Evolutionary conservation across 1,140 invertebrate genomes (phyloP).

Genomic region (Caenorhabditis brenneri): DNA sequence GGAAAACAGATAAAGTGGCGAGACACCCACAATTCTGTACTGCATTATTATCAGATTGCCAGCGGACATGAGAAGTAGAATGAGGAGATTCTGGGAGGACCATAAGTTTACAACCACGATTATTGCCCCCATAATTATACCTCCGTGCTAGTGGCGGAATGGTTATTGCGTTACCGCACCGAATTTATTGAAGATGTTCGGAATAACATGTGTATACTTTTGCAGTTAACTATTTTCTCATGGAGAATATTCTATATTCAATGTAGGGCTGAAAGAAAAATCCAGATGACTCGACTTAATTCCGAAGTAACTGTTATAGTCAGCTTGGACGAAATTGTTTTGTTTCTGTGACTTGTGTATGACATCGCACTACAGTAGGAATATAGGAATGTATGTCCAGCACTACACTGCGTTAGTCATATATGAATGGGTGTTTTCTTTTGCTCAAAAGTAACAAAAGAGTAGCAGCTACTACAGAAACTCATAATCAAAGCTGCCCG

Average conservation of each 20-base stretch:
- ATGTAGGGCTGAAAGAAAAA: too few relatives aligned
- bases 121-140: constrained; percentile 24
- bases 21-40: constrained; percentile 13
- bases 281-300: too few relatives aligned
- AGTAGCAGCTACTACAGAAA: background rate
- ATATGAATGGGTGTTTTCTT: background rate
- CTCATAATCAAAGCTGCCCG: background rate
- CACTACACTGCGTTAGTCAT: too few relatives aligned
- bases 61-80: background rate
- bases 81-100: background rate
- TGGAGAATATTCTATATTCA: too few relatives aligned
- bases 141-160: background rate
- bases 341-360: too few relatives aligned
- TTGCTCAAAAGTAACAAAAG: background rate
- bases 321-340: too few relatives aligned
- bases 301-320: too few relatives aligned
- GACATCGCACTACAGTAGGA: background rate
- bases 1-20: constrained; percentile 35
- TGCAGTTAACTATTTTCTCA: background rate
- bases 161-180: constrained; percentile 17
- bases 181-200: constrained; percentile 22
- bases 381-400: too few relatives aligned
- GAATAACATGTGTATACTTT: background rate
- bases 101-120: constrained; percentile 40
- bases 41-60: constrained; percentile 29